Evolutionary conservation across 2,113 vertebrate species (phyloP), one percentile per base, ranked within the genome.

Genomic region (Mellivora capensis): DNA sequence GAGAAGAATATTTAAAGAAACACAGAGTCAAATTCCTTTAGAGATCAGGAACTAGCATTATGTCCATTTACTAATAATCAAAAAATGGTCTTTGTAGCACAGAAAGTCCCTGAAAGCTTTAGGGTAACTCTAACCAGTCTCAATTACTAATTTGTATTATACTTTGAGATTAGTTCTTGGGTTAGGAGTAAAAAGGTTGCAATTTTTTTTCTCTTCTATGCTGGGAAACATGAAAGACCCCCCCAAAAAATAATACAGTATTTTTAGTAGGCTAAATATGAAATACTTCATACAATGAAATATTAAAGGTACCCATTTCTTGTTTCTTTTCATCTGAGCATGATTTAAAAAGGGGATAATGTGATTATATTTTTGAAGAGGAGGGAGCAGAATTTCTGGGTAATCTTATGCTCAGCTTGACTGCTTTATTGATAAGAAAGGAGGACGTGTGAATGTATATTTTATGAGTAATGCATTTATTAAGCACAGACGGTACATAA

Each of bases 391-490:
- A 96, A 98, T 97, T 98, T 98, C 97, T 98, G 84, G 95, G 97
- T 98, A 98, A 96, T 97, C 97, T 97, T 98, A 97, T 96, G 93
- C 97, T 97, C 93, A 93, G 85, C 79, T 93, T 97, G 97, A 98
- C 98, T 98, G 93, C 95, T 98, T 98, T 98, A 93, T 96, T 98
- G 97, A 98, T 98, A 98, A 97, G 82, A 82, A 98, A 97, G 95
- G 95, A 93, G 84, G 96, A 84, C 18, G 67, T 91, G 61, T 76
- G 86, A 97, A 98, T 98, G 96, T 95, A 98, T 98, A 98, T 98
- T 98, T 98, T 98, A 98, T 98, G 97, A 98, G 97, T 91, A 98
- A 96, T 93, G 31, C 96, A 98, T 98, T 99, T 99, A 99, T 98
- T 99, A 98, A 98, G 94, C 94, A 94, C 94, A 98, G 94, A 98